Conservation (phyloP, 2,113 vertebrate genomes). For the Caretta caretta region DNA sequence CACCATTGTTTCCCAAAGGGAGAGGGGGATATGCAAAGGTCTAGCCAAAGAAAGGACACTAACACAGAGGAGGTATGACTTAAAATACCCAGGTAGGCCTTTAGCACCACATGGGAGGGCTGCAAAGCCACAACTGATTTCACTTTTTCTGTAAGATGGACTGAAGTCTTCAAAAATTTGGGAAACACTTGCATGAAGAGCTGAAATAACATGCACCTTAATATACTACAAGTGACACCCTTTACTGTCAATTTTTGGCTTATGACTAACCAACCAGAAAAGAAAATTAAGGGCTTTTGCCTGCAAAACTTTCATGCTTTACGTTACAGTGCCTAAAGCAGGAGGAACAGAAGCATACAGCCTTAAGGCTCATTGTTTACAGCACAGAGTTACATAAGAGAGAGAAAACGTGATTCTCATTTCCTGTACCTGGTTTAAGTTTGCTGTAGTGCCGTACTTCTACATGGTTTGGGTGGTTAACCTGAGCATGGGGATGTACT, state of each 20-base stretch:
- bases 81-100: not conserved
- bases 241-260: not conserved
- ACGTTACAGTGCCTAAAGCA: not conserved
- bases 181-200: not conserved
- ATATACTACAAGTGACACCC: not conserved
- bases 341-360: not conserved
- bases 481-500: constrained; percentile 75
- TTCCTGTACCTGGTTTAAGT: constrained; percentile 82
- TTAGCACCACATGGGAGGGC: not conserved
- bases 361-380: not conserved
- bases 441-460: constrained; percentile 81
- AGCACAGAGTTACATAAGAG: not conserved
- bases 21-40: not conserved
- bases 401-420: accelerated
- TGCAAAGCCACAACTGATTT: not conserved
- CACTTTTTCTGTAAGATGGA: not conserved
- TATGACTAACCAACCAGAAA: not conserved
- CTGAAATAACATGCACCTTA: not conserved
- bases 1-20: not conserved
- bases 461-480: constrained; percentile 65
- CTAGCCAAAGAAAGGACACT: not conserved
- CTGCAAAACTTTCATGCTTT: not conserved
- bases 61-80: not conserved
- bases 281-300: not conserved
- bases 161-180: not conserved